A percentile compares a stretch with the other conserved stretches of the same genome.
Evolutionary conservation across 53 echinoderm and acorn worm species (phyloP).

Genomic region (Henricia sp.): DNA sequence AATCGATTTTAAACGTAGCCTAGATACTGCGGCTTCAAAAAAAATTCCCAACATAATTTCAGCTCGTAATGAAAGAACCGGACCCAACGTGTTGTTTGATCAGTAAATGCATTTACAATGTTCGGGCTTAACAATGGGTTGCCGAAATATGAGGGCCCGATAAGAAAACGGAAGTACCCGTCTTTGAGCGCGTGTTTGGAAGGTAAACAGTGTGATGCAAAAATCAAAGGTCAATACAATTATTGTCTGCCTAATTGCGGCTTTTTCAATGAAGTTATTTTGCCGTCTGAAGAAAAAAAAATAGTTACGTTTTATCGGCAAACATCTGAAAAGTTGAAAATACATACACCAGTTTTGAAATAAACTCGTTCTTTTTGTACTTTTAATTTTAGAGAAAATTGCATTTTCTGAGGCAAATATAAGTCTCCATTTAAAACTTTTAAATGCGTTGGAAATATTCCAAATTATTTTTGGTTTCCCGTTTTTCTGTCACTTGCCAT

Average conservation of each 20-base stretch:
- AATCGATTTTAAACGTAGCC: no score
- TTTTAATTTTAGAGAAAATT: no score
- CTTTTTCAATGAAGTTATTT: neutral
- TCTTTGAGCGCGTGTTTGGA: neutral
- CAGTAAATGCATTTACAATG: neutral
- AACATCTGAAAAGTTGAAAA: neutral
- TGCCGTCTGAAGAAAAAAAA: neutral
- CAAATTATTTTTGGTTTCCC: neutral
- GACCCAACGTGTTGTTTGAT: neutral
- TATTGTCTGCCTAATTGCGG: neutral
- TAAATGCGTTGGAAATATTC: neutral
- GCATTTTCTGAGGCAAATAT: no score
- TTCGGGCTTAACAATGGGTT: neutral
- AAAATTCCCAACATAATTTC: neutral
- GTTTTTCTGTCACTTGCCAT: neutral
- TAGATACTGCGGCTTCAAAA: no score
- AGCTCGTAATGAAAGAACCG: neutral
- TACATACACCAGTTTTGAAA: neutral
- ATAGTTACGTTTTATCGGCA: neutral
- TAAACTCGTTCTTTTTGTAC: no score
- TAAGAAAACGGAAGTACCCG: constrained; percentile 21
- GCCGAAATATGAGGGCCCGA: neutral
- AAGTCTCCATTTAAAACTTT: neutral
- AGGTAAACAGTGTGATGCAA: neutral
- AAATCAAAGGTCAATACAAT: neutral